These are phyloP conservation scores for Heteropelma amictum DNA, from an alignment of 2,888 invertebrate species.

Conservation along the genomic window DNA sequence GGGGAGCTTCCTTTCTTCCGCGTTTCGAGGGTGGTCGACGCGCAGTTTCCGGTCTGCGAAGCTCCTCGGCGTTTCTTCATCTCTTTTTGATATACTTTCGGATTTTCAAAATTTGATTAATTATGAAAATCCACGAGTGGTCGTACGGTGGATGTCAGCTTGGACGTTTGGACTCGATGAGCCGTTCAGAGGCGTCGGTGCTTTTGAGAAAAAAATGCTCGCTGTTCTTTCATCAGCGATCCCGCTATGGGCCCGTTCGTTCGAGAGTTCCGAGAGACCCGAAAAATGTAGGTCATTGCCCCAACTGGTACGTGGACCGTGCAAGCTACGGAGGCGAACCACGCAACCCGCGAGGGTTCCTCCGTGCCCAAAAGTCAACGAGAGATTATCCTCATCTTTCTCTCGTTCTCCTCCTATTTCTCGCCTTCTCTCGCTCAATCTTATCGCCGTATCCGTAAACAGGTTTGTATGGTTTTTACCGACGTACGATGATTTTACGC, in stretches of 20 bases:
- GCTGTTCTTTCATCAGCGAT: conserved; percentile 19
- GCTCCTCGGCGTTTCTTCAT: too few species aligned
- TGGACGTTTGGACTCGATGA: too few species aligned
- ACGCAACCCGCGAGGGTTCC: conserved; percentile 20
- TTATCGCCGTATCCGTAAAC: background rate
- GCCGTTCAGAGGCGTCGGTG: too few species aligned
- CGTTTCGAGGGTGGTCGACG: background rate
- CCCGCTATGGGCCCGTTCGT: conserved; percentile 31
- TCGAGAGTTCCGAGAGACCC: conserved; percentile 57
- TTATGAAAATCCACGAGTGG: too few species aligned
- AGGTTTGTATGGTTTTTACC: conserved; percentile 25
- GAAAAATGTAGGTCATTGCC: conserved; percentile 75
- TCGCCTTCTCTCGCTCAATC: background rate
- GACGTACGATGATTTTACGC: conserved; percentile 8
- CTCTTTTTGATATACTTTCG: too few species aligned
- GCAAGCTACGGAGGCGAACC: conserved; percentile 48
- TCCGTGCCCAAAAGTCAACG: conserved; percentile 16
- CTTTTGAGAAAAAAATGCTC: too few species aligned
- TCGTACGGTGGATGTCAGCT: too few species aligned
- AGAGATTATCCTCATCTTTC: conserved; percentile 3
- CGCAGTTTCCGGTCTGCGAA: too few species aligned
- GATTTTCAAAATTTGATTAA: too few species aligned
- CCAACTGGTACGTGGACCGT: conserved; percentile 62
- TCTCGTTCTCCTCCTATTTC: background rate
- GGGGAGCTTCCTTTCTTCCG: too few species aligned